A percentile compares a stretch with the other conserved stretches of the same genome.
Conservation (phyloP, 2,113 vertebrate genomes). For the Spea bombifrons region DNA sequence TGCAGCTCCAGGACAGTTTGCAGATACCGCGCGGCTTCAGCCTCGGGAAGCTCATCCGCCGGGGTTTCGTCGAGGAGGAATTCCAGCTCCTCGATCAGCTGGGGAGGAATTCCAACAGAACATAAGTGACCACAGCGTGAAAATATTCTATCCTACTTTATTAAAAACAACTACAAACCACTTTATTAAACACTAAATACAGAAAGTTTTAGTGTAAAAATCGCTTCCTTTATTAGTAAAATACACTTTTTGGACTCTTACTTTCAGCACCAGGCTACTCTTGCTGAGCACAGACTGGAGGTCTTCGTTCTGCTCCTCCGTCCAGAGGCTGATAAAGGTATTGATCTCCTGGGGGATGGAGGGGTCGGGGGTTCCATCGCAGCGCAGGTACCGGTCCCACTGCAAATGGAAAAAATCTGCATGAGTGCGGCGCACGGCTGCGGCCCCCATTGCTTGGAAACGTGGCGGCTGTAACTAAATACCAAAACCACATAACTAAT, state of each 20-base stretch:
- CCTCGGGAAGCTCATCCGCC: conserved; percentile 49
- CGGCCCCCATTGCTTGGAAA: too few species aligned
- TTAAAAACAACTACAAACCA: too few species aligned
- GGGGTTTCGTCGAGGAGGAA: conserved; percentile 64
- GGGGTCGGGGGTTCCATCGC: conserved; percentile 86
- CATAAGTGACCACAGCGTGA: not conserved
- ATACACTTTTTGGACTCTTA: conserved; percentile 58
- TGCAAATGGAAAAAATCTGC: conserved; percentile 48
- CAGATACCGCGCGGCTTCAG: conserved; percentile 58
- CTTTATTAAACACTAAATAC: too few species aligned
- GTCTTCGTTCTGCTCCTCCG: conserved; percentile 69
- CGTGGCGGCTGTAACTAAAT: too few species aligned
- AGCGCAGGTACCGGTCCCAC: conserved; percentile 83
- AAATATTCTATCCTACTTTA: not conserved
- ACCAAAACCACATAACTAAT: too few species aligned
- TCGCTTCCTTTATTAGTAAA: too few species aligned
- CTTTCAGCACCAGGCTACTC: conserved; percentile 70
- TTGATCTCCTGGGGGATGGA: conserved; percentile 75
- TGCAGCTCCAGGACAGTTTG: conserved; percentile 68
- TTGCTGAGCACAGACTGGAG: conserved; percentile 67
- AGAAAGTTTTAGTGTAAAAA: too few species aligned
- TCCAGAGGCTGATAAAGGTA: conserved; percentile 81
- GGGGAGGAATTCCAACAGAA: not conserved
- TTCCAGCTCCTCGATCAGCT: conserved; percentile 83
- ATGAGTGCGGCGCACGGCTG: too few species aligned